A percentile compares a stretch with the other conserved stretches of the same genome.
phyloP scores from a whole-genome alignment of 2,888 invertebrate species.

The Drosophila mettleri region DNA sequence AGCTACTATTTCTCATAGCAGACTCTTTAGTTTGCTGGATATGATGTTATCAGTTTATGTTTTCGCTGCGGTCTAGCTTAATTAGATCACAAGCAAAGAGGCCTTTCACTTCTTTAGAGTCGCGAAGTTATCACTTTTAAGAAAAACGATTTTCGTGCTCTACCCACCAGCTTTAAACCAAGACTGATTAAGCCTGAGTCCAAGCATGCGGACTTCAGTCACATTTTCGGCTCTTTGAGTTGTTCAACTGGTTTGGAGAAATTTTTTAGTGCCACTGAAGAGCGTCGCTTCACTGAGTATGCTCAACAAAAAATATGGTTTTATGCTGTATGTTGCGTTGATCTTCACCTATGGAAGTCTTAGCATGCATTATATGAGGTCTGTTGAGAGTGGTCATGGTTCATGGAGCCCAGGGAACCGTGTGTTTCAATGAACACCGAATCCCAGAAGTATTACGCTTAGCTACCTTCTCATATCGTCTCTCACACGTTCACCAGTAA shows the following conservation, averaged over 20 bases:
- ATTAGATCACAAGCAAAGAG: conserved; percentile 13
- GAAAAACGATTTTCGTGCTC: conserved; percentile 19
- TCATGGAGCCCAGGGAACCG: conserved; percentile 40
- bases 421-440: conserved; percentile 14
- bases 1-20: neutral
- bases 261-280: conserved; percentile 43
- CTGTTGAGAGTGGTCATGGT: conserved; percentile 55
- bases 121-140: conserved; percentile 7
- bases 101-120: conserved; percentile 46
- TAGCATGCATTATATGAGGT: conserved; percentile 8
- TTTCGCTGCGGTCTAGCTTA: neutral
- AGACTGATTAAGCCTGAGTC: conserved; percentile 37
- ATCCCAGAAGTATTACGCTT: conserved; percentile 38
- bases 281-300: conserved; percentile 46
- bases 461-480: conserved; percentile 14
- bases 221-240: conserved; percentile 54
- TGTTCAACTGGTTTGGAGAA: conserved; percentile 59
- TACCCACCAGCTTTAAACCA: conserved; percentile 26
- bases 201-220: conserved; percentile 33
- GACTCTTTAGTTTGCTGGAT: neutral
- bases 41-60: neutral
- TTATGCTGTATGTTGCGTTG: conserved; percentile 20
- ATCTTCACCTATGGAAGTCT: conserved; percentile 26
- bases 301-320: conserved; percentile 25
- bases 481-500: conserved; percentile 4